Percentiles rank a stretch among this genome's conserved stretches.
phyloP scores from a whole-genome alignment of 1,140 invertebrate genomes.

The Belonocnema kinseyi region DNA sequence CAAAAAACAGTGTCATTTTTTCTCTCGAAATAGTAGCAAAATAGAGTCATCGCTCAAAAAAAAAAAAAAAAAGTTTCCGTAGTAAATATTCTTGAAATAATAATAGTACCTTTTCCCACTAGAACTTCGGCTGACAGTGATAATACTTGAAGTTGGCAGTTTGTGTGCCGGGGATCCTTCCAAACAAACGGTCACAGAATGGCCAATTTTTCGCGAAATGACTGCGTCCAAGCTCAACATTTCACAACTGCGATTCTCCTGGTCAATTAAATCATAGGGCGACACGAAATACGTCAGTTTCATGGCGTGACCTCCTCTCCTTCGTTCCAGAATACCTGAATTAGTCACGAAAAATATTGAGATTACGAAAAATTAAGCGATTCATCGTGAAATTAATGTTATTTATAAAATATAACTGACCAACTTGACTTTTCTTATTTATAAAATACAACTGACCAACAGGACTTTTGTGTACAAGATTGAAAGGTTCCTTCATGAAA shows the following conservation, averaged over 20 bases:
- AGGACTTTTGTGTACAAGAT: conserved; percentile 91
- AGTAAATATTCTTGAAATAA: too few relatives aligned
- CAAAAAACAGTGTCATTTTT: too few relatives aligned
- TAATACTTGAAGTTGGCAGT: conserved; percentile 88
- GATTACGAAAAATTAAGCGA: conserved; percentile 12
- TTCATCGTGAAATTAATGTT: conserved; percentile 9
- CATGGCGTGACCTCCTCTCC: conserved; percentile 92
- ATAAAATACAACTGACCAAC: conserved; percentile 79
- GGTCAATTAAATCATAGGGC: conserved; percentile 93
- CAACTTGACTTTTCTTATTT: conserved; percentile 7
- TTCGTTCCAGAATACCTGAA: conserved; percentile 80
- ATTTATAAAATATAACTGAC: conserved; percentile 14
- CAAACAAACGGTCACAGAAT: conserved; percentile 92
- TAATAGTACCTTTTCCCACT: conserved; percentile 85
- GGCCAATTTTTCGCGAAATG: conserved; percentile 84
- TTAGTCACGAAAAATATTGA: conserved; percentile 25
- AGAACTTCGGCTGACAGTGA: conserved; percentile 83
- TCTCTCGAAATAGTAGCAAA: too few relatives aligned
- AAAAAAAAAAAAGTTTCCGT: too few relatives aligned
- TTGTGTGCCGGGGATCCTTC: conserved; percentile 93
- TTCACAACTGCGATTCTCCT: conserved; percentile 83
- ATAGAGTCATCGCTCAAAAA: too few relatives aligned
- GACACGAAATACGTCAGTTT: conserved; percentile 96
- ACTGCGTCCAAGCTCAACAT: conserved; percentile 85
- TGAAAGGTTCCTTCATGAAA: conserved; percentile 90